phyloP scores from a whole-genome alignment of 2,113 vertebrate genomes.

The Tragelaphus scriptus region DNA sequence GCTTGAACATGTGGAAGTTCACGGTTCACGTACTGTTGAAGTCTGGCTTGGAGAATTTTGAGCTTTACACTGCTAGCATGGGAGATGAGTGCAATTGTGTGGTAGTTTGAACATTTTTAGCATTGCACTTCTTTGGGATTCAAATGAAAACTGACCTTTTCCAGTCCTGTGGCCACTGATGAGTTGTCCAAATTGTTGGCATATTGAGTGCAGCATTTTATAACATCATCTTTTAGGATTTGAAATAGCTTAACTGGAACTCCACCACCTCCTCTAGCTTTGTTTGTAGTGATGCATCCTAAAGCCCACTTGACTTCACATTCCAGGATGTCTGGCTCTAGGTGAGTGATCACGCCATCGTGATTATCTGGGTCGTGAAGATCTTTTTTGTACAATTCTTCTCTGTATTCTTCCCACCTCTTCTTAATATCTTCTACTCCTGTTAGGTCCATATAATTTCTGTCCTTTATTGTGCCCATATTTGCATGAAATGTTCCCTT shows the following conservation, averaged over 20 bases:
- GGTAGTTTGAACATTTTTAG: background rate
- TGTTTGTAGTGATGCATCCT: background rate
- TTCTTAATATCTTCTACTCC: background rate
- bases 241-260: background rate
- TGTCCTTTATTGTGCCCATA: background rate
- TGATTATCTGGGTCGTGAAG: background rate
- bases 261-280: background rate
- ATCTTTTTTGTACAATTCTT: background rate
- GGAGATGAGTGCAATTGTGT: background rate
- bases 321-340: background rate
- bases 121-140: background rate
- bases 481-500: background rate
- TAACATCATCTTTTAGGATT: background rate
- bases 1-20: background rate
- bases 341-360: background rate
- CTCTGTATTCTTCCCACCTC: background rate
- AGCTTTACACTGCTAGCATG: background rate
- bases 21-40: background rate
- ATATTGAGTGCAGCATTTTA: background rate
- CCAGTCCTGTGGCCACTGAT: background rate
- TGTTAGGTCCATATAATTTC: background rate
- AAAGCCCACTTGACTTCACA: background rate
- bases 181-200: background rate
- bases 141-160: background rate
- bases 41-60: background rate